Conservation (phyloP, 2,113 vertebrate genomes). For the Balaeniceps rex region DNA sequence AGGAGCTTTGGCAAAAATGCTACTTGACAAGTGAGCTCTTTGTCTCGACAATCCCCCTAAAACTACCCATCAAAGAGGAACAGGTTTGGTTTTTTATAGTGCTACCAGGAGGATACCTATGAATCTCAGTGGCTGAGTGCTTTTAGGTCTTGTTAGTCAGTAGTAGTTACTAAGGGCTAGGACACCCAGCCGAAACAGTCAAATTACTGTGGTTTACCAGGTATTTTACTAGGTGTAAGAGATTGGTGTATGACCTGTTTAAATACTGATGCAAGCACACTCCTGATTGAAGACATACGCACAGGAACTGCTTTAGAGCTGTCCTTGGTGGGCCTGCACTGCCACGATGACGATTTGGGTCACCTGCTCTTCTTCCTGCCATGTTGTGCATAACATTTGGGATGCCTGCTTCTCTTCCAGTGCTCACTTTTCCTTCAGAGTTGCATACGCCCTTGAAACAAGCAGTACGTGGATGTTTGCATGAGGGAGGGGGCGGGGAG, state of each 20-base stretch:
- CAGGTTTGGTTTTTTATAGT: background rate
- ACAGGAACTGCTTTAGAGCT: background rate
- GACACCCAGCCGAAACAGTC: background rate
- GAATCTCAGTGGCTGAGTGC: background rate
- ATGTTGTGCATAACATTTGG: background rate
- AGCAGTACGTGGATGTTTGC: background rate
- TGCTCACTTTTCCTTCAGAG: background rate
- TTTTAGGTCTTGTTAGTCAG: background rate
- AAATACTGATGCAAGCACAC: background rate
- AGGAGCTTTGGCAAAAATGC: background rate
- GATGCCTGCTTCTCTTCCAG: background rate
- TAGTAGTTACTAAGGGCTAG: background rate
- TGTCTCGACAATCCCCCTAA: background rate
- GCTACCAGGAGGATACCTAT: background rate
- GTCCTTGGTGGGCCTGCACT: background rate
- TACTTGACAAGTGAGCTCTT: background rate
- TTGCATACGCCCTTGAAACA: conserved; percentile 45
- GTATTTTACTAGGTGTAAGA: background rate
- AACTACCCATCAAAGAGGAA: background rate
- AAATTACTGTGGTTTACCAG: background rate
- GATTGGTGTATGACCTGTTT: background rate
- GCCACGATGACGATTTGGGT: background rate
- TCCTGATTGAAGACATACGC: background rate
- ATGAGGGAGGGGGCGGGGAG: background rate
- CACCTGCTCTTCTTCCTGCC: background rate